Conservation (phyloP, 2,797 vertebrate species). For the Momotus momota region DNA sequence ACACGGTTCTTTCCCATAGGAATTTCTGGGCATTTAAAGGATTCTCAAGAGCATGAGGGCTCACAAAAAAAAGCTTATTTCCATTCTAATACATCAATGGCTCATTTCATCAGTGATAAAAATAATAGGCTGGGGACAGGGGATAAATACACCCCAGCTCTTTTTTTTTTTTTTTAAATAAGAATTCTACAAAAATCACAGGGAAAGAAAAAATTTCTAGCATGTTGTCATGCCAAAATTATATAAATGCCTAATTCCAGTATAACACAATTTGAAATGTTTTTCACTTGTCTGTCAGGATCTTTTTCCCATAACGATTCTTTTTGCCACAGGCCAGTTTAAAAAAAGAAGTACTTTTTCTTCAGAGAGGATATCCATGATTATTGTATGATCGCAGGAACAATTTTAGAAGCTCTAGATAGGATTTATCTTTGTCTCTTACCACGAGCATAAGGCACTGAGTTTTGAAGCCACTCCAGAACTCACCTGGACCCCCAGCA, state of each 20-base stretch:
- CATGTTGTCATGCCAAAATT: constrained; percentile 10
- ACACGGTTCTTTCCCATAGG: background rate
- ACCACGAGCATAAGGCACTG: fast-evolving
- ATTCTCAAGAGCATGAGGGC: background rate
- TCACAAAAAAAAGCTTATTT: background rate
- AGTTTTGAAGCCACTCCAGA: background rate
- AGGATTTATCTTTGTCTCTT: background rate
- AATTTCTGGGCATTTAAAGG: background rate
- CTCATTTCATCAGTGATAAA: background rate
- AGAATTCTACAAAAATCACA: constrained; percentile 16
- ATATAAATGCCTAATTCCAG: constrained; percentile 24
- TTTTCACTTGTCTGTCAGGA: constrained; percentile 56
- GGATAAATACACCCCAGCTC: background rate
- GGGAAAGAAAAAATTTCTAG: background rate
- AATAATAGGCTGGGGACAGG: background rate
- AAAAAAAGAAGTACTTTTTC: background rate
- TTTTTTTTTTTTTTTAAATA: background rate
- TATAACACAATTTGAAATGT: constrained; percentile 41
- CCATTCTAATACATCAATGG: background rate
- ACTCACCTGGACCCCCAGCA: background rate
- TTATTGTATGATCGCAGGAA: background rate
- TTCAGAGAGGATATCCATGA: constrained; percentile 12
- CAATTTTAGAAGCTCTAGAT: background rate
- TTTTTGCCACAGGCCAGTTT: constrained; percentile 47
- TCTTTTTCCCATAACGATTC: constrained; percentile 10